These are phyloP conservation scores for Sycophila texana DNA, from an alignment of 2,888 invertebrate genomes.

Conservation along the genomic window DNA sequence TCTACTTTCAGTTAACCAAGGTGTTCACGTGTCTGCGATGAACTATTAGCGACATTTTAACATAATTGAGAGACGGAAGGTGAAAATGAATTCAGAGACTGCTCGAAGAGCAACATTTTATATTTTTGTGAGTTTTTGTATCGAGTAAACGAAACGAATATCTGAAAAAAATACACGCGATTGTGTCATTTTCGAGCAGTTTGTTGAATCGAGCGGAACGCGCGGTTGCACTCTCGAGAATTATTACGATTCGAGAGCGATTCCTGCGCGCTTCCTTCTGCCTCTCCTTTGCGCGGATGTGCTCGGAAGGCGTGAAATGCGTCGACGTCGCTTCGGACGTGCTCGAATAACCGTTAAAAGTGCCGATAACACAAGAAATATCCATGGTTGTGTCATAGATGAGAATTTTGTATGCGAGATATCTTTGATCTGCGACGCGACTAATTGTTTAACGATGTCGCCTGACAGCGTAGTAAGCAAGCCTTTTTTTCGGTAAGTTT, in stretches of 20 bases:
- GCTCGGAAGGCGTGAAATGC: constrained; percentile 37
- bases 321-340: constrained; percentile 43
- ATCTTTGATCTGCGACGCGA: constrained; percentile 38
- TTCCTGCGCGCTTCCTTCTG: constrained; percentile 4
- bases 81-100: constrained; percentile 10
- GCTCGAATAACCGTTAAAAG: constrained; percentile 46
- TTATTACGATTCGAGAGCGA: background rate
- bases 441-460: background rate
- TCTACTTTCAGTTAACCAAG: constrained; percentile 28
- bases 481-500: too few relatives aligned
- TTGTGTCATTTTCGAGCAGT: constrained; percentile 16
- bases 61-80: constrained; percentile 1
- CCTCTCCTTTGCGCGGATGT: constrained; percentile 23
- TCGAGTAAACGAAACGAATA: constrained; percentile 16
- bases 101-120: constrained; percentile 21
- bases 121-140: constrained; percentile 17
- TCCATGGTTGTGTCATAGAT: constrained; percentile 45
- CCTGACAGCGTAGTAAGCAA: too few relatives aligned
- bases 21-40: constrained; percentile 19
- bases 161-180: constrained; percentile 8
- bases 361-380: constrained; percentile 54
- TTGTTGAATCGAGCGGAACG: constrained; percentile 16
- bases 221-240: constrained; percentile 1
- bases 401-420: constrained; percentile 35
- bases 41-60: constrained; percentile 26